These are phyloP conservation scores for Neodontobutis hainanensis DNA, from an alignment of 2,113 vertebrate genomes.

Conservation along the genomic window DNA sequence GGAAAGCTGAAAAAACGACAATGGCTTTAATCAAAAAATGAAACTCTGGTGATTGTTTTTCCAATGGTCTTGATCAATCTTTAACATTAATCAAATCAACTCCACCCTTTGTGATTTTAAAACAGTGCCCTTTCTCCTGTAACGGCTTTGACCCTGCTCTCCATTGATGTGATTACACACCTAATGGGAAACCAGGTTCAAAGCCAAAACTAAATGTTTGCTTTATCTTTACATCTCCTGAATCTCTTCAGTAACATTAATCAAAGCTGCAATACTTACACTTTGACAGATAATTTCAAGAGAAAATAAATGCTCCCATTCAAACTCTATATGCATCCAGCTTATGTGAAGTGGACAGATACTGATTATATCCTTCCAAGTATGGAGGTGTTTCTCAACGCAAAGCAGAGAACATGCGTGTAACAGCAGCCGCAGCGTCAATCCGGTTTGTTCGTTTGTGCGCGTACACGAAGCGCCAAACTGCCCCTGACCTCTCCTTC, in stretches of 20 bases:
- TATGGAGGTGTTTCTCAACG: conserved; percentile 22
- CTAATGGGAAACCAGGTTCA: conserved; percentile 32
- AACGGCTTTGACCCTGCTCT: conserved; percentile 52
- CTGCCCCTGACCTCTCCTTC: conserved; percentile 38
- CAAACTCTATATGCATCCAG: background rate
- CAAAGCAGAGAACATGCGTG: conserved; percentile 18
- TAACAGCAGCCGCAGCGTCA: conserved; percentile 6
- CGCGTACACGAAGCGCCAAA: conserved; percentile 13
- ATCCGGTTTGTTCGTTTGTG: conserved; percentile 5
- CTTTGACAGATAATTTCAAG: conserved; percentile 38
- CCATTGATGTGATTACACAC: conserved; percentile 40
- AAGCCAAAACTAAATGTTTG: conserved; percentile 49
- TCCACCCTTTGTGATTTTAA: background rate
- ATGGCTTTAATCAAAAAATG: conserved; percentile 12
- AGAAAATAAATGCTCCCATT: conserved; percentile 16
- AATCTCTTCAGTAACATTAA: conserved; percentile 33
- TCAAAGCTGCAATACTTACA: conserved; percentile 30
- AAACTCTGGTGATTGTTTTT: conserved; percentile 31
- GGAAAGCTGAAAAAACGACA: conserved; percentile 23
- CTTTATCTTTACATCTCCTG: conserved; percentile 38
- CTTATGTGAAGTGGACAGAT: conserved; percentile 14
- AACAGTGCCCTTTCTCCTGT: conserved; percentile 11
- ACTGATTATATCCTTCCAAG: conserved; percentile 32
- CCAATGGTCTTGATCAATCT: conserved; percentile 20
- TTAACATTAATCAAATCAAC: conserved; percentile 9